Base-by-base conservation (phyloP, 2,113 vertebrate species). In the Oncorhynchus clarkii region DNA sequence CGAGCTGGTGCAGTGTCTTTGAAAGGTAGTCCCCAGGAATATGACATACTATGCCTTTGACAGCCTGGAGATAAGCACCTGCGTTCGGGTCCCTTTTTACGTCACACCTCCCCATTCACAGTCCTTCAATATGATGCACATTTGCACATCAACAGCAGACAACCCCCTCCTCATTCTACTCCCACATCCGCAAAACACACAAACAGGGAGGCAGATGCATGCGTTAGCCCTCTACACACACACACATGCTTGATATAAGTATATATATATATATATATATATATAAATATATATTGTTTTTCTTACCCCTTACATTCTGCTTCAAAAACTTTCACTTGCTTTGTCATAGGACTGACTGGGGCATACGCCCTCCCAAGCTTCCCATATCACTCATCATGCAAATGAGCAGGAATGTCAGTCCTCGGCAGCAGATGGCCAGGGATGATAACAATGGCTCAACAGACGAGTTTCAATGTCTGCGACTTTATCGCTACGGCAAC, bases 371-470 rank as follows among this genome's bases (percentile, higher is more conserved):
- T 96, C 96, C 94, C 96, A 93, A 96, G 95, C 95, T 95, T 95
- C 95, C 96, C 96, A 96, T 96, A 99, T 99, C 97, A 99, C 97
- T 98, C 97, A 97, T 96, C 96, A 99, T 99, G 97, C 97, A 99
- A 99, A 99, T 99, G 97, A 99, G 97, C 97, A 96, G 96, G 97
- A 98, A 99, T 98, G 98, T 99, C 97, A 99, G 94, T 97, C 95
- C 95, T 97, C 96, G 93, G 95, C 96, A 99, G 97, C 97, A 99
- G 97, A 99, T 99, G 97, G 97, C 96, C 97, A 96, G 97, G 96
- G 96, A 98, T 95, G 97, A 98, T 98, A 99, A 99, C 97, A 99
- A 99, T 99, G 97, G 97, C 97, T 98, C 96, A 97, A 97, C 97
- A 98, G 97, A 98, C 96, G 96, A 97, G 96, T 98, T 98, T 97